Conservation (phyloP, 2,888 invertebrate species). For the Tachina fera region DNA sequence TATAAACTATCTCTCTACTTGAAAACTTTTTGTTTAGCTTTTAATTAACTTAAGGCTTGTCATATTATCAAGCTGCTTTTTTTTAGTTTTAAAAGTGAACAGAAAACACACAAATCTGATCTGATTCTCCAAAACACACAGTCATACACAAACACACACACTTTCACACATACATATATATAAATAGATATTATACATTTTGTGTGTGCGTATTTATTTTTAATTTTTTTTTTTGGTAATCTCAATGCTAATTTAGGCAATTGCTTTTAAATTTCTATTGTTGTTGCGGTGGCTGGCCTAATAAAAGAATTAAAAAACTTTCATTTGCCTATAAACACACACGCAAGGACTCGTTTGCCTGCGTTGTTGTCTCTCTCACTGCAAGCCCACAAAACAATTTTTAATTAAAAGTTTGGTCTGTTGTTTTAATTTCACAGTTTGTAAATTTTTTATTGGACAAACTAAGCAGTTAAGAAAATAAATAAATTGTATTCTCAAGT, state of each 20-base stretch:
- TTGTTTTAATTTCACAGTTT: constrained; percentile 54
- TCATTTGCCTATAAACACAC: neutral
- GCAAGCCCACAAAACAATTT: constrained; percentile 54
- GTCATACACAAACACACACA: neutral
- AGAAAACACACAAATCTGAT: constrained; percentile 5
- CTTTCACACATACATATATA: neutral
- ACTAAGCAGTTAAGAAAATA: neutral
- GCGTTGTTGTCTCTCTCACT: neutral
- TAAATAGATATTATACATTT: neutral
- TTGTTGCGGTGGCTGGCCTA: constrained; percentile 17
- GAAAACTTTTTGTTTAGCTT: constrained; percentile 65
- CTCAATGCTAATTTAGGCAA: constrained; percentile 65
- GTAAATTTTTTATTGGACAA: constrained; percentile 34
- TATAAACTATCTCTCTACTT: constrained; percentile 43
- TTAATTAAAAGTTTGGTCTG: constrained; percentile 55
- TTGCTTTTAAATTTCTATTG: constrained; percentile 63
- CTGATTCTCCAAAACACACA: neutral
- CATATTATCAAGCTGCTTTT: constrained; percentile 60
- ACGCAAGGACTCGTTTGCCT: neutral
- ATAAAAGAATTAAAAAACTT: constrained; percentile 12
- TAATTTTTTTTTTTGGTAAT: constrained; percentile 36
- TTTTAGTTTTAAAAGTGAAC: constrained; percentile 50
- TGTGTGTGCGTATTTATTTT: neutral
- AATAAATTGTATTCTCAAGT: neutral
- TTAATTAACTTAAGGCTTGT: constrained; percentile 67